Evolutionary conservation across 2,888 invertebrate species (phyloP).

Genomic region (Torymus aiolomorphi): DNA sequence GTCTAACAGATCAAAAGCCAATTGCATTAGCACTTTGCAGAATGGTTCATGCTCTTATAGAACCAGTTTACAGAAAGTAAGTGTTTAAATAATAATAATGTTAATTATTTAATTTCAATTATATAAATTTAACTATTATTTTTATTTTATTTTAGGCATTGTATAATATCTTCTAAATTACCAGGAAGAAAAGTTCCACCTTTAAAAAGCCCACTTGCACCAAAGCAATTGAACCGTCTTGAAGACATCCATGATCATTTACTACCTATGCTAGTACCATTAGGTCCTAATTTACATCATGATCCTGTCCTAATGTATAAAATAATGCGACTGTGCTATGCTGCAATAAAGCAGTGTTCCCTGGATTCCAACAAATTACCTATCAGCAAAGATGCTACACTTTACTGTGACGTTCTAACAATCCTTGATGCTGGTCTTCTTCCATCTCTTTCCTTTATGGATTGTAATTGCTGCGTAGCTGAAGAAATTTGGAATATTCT

Average conservation of each 20-base stretch:
- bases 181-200: conserved; percentile 77
- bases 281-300: conserved; percentile 92
- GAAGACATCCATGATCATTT: conserved; percentile 85
- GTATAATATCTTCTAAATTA: conserved; percentile 84
- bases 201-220: conserved; percentile 80
- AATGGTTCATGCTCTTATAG: conserved; percentile 89
- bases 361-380: conserved; percentile 71
- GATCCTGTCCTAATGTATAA: conserved; percentile 95
- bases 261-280: conserved; percentile 88
- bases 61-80: conserved; percentile 89
- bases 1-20: conserved; percentile 86
- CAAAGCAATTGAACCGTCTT: conserved; percentile 82
- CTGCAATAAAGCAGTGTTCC: conserved; percentile 70
- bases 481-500: conserved; percentile 97
- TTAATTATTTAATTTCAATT: neutral
- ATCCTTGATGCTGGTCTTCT: conserved; percentile 92
- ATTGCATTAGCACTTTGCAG: conserved; percentile 87
- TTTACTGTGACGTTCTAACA: conserved; percentile 90
- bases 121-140: neutral
- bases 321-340: conserved; percentile 78
- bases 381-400: conserved; percentile 71
- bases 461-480: conserved; percentile 96
- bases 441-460: conserved; percentile 93
- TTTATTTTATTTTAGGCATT: conserved; percentile 78
- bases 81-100: conserved; percentile 27